Percentiles rank a stretch among this genome's conserved stretches.
Evolutionary conservation across 1,140 invertebrate genomes (phyloP).

Genomic region (Bombus pascuorum): DNA sequence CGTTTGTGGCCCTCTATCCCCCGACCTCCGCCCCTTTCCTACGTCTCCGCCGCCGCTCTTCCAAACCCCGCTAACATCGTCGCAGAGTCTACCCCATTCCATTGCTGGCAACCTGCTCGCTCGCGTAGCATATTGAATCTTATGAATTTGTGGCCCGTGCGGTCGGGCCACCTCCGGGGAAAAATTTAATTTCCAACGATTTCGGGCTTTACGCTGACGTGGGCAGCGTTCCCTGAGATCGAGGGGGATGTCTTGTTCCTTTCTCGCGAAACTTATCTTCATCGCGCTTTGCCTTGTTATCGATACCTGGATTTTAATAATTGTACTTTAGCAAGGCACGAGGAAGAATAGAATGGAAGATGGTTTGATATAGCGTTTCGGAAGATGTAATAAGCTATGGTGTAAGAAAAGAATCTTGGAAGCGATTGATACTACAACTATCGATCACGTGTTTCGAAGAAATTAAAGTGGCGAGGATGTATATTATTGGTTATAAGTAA

Average conservation of each 20-base stretch:
- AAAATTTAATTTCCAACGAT: conserved; percentile 78
- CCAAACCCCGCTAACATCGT: conserved; percentile 44
- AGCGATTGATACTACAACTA: too few species aligned
- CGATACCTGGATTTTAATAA: conserved; percentile 5
- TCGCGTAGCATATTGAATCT: conserved; percentile 78
- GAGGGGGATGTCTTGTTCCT: conserved; percentile 21
- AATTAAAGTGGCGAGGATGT: too few species aligned
- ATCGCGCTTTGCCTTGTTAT: not conserved
- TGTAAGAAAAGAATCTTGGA: too few species aligned
- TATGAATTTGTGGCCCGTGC: conserved; percentile 75
- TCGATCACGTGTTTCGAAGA: too few species aligned
- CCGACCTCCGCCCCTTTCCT: not conserved
- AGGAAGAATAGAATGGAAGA: not conserved
- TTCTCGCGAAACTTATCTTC: not conserved
- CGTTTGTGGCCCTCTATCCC: conserved; percentile 28
- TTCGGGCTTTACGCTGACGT: conserved; percentile 68
- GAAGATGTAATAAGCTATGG: too few species aligned
- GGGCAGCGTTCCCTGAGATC: conserved; percentile 32
- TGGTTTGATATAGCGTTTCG: not conserved
- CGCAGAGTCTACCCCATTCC: conserved; percentile 39
- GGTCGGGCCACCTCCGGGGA: conserved; percentile 61
- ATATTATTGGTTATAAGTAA: too few species aligned
- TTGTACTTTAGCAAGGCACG: not conserved
- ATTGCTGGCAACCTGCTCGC: conserved; percentile 63
- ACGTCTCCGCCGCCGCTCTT: conserved; percentile 7